A percentile compares a stretch with the other conserved stretches of the same genome.
phyloP scores from a whole-genome alignment of 2,888 invertebrate species.

The Zhuqinia jingwanae region DNA sequence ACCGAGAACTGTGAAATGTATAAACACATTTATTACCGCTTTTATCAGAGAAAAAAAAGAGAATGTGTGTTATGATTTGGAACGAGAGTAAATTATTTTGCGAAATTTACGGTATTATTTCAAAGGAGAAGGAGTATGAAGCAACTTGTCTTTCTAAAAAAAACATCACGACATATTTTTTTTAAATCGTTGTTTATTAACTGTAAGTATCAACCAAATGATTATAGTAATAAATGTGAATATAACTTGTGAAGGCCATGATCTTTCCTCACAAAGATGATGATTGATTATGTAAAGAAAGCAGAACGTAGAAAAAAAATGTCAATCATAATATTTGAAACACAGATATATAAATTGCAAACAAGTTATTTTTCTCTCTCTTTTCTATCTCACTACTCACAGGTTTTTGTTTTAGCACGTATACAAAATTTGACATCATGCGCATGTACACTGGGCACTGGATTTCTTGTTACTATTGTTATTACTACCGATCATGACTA shows the following conservation, averaged over 20 bases:
- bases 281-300: conserved; percentile 44
- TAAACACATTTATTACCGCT: not conserved
- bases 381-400: too few relatives aligned
- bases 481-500: not conserved
- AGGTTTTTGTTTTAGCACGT: not conserved
- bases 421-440: not conserved
- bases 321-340: conserved; percentile 45
- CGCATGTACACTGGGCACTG: not conserved
- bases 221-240: not conserved
- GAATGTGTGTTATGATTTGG: conserved; percentile 24
- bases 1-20: conserved; percentile 23
- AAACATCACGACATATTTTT: conserved; percentile 3
- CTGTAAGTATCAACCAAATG: not conserved
- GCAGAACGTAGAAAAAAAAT: conserved; percentile 8
- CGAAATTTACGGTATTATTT: conserved; percentile 9
- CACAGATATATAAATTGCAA: not conserved
- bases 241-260: conserved; percentile 31
- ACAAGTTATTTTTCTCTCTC: not conserved
- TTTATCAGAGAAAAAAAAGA: not conserved
- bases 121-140: not conserved
- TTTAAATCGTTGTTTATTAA: not conserved
- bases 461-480: not conserved
- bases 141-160: conserved; percentile 8
- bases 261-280: conserved; percentile 33
- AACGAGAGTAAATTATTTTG: conserved; percentile 15